Base-by-base conservation (phyloP, 2,797 vertebrate genomes). In the Cyclura pinguis region DNA sequence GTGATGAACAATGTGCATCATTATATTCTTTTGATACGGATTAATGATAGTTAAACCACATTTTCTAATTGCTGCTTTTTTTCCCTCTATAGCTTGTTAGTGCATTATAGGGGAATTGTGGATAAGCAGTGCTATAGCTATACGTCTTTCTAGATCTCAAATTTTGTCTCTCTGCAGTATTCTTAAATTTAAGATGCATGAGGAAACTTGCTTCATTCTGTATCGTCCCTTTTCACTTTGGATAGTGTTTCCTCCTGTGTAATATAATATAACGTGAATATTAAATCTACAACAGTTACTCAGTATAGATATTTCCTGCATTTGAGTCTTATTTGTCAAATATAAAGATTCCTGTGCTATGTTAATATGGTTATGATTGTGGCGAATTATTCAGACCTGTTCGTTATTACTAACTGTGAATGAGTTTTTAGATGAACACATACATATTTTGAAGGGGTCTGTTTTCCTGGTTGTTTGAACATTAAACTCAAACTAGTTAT, bases 1-100 rank as follows among this genome's bases (percentile, higher is more conserved):
- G 97, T 97, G 96, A 93, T 95, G 95, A 91, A 96, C 96, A 97
- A 29, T 97, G 91, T 96, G 94, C 95, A 96, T 97, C 96, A 96
- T 97, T 97, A 97, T 93, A 94, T 94, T 96, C 96, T 96, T 98
- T 98, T 98, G 97, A 97, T 97, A 96, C 96, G 96, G 97, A 97
- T 97, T 97, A 97, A 97, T 97, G 97, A 96, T 93, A 94, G 96
- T 93, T 93, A 96, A 97, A 95, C 95, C 93, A 93, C 95, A 80
- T 96, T 97, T 96, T 96, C 94, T 97, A 96, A 98, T 97, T 97
- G 94, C 94, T 94, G 93, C 52, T 93, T 95, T 96, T n/a, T 91
- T 22, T 13, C 35, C 80, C 84, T 94, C 90, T 90, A 32, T 92
- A 86, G 91, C 89, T 95, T 95, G 85, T 96, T 96, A 90, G 52